A percentile compares a stretch with the other conserved stretches of the same genome.
Evolutionary conservation across 2,113 vertebrate genomes (phyloP).

Genomic region (Parotia lawesii): DNA sequence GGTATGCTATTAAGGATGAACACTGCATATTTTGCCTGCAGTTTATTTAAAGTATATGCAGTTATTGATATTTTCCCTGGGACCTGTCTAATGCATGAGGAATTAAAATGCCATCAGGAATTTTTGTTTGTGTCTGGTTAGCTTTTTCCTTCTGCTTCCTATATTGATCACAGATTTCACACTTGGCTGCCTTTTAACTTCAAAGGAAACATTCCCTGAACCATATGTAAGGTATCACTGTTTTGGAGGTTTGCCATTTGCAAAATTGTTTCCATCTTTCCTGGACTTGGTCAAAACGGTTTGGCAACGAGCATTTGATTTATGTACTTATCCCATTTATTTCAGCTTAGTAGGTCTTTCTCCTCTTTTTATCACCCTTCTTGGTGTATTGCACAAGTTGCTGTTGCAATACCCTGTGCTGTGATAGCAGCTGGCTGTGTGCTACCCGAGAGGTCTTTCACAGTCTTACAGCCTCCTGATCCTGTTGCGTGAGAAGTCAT

Average conservation of each 20-base stretch:
- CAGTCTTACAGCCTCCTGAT: neutral
- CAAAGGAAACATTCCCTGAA: neutral
- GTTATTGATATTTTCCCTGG: neutral
- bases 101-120: neutral
- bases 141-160: slow-evolving; percentile 24
- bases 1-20: neutral
- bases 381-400: neutral
- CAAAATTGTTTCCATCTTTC: slow-evolving; percentile 33
- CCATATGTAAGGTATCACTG: slow-evolving; percentile 6
- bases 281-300: neutral
- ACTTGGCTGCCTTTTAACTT: slow-evolving; percentile 14
- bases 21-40: neutral
- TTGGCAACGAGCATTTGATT: neutral
- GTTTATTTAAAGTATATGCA: neutral
- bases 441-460: neutral
- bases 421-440: neutral
- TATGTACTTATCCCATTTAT: neutral
- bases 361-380: neutral
- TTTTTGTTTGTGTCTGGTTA: slow-evolving; percentile 8
- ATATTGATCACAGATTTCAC: slow-evolving; percentile 29
- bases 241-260: slow-evolving; percentile 12
- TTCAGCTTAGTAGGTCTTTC: neutral
- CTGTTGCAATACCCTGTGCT: neutral
- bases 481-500: neutral
- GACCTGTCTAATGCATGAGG: neutral